Evolutionary conservation across 1,140 invertebrate species (phyloP), one percentile per base, ranked within the genome.

Genomic region (Meloidogyne floridensis): DNA sequence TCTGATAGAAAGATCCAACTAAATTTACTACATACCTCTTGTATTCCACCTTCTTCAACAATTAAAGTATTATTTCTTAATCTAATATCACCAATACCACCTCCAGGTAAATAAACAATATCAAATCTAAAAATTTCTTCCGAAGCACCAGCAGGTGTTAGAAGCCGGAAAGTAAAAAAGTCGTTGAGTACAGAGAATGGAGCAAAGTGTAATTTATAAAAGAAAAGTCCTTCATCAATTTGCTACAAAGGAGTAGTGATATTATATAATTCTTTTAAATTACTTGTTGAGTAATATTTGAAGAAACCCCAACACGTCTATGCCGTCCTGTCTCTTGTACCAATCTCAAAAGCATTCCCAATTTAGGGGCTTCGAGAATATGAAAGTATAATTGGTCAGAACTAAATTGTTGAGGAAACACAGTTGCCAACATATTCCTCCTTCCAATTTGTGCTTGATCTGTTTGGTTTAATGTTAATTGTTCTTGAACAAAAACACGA

Each of bases 251-350:
- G 0, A 56, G n/a, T 56, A 70, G 0, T 73, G 3, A 77, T n/a
- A 18, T 56, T 65, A 77, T 42, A 8, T 47, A 74, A 54, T 9
- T 20, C 10, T 13, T 43, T 3, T 47, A 15, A 59, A 42, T 69
- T 18, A 89, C 86, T 65, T 90, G 78, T 82, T 89, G 88, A 8
- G 87, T 87, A 76, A 89, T 90, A 80, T 89, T 89, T 10, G 89
- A 90, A n/a, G 83, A 87, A 75, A 89, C 82, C 5, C 88, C 88
- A 15, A 89, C 89, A 53, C 88, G 75, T 53, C 88, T 72, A 8
- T 87, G 79, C 5, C 77, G 80, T 11, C 53, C 53, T 11, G 78
- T 53, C 18, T 77, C 77, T 51, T 51, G 42, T 3, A 90, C 72
- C 75, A 82, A 81, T 59, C 88, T 77, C 8, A 79, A 85, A 42